phyloP scores from a whole-genome alignment of 2,888 invertebrate species.

The Perizoma flavofasciatum region DNA sequence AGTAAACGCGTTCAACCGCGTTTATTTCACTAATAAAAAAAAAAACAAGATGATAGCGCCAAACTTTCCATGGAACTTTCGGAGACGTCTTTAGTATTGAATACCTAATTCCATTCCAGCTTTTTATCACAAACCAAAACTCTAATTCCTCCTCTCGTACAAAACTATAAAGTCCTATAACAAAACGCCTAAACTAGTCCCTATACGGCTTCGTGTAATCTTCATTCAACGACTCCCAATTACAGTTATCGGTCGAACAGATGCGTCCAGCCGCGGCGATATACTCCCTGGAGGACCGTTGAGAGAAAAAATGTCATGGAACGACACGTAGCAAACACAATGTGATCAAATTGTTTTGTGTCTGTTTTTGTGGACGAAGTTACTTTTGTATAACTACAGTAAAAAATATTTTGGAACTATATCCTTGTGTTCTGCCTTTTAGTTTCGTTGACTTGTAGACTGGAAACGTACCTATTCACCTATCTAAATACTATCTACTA shows the following conservation, averaged over 20 bases:
- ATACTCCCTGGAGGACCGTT: slow-evolving; percentile 17
- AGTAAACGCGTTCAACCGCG: no score
- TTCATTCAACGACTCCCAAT: slow-evolving; percentile 37
- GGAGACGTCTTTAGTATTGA: no score
- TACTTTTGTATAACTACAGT: no score
- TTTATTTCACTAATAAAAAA: no score
- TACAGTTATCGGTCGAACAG: slow-evolving; percentile 38
- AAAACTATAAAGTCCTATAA: slow-evolving; percentile 28
- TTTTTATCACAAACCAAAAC: slow-evolving; percentile 9
- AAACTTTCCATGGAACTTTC: no score
- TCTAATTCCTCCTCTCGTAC: background rate
- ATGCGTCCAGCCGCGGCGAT: slow-evolving; percentile 25
- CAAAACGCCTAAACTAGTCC: slow-evolving; percentile 26
- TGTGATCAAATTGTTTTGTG: slow-evolving; percentile 1
- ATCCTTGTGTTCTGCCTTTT: no score
- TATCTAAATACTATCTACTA: no score
- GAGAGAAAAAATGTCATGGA: background rate
- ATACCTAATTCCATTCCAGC: no score
- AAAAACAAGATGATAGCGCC: no score
- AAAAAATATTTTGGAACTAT: no score
- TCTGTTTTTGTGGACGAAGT: background rate
- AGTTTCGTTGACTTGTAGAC: no score
- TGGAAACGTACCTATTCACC: no score
- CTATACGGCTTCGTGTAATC: slow-evolving; percentile 32
- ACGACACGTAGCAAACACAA: background rate